A percentile compares a stretch with the other conserved stretches of the same genome.
Evolutionary conservation across 2,113 vertebrate genomes (phyloP).

Genomic region (Protobothrops flavoviridis): DNA sequence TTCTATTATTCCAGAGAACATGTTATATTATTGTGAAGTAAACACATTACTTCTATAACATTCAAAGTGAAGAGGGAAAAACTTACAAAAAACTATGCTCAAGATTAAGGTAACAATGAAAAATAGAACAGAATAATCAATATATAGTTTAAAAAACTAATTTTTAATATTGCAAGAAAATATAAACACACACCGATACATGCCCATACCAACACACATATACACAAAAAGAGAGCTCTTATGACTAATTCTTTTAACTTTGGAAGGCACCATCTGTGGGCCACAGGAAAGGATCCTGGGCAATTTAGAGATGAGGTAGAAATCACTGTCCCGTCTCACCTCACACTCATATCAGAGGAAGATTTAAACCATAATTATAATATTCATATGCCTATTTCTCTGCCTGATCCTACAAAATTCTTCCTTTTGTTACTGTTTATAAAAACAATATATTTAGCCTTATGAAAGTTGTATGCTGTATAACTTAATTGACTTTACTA

Average conservation of each 20-base stretch:
- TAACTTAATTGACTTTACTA: not conserved
- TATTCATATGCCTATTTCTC: not conserved
- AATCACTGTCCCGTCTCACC: not conserved
- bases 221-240: not conserved
- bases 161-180: not conserved
- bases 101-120: not conserved
- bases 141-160: not conserved
- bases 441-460: not conserved
- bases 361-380: not conserved
- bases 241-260: not conserved
- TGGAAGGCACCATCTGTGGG: not conserved
- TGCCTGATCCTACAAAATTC: not conserved
- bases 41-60: not conserved
- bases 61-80: not conserved
- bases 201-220: not conserved
- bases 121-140: not conserved
- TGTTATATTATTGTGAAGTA: not conserved
- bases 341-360: not conserved
- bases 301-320: not conserved
- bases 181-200: not conserved
- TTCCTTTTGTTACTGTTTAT: not conserved
- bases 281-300: not conserved
- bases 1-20: not conserved
- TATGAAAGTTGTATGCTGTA: not conserved
- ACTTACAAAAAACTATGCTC: too few relatives aligned